A percentile compares a stretch with the other conserved stretches of the same genome.
Evolutionary conservation across 2,888 invertebrate genomes (phyloP).

Genomic region (Tridacna crocea): DNA sequence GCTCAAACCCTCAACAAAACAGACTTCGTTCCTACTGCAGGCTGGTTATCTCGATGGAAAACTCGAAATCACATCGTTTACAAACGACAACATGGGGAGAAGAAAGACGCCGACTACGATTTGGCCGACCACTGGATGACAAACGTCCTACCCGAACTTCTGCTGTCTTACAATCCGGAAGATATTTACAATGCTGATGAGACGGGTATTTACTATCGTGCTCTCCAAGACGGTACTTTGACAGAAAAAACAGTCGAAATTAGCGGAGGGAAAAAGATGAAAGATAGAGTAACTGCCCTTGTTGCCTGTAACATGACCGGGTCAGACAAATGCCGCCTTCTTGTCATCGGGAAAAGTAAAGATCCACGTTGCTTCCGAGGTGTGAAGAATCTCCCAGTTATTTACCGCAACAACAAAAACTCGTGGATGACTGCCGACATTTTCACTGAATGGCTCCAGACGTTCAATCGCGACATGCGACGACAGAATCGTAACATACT

Average conservation of each 20-base stretch:
- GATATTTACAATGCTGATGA: slow-evolving; percentile 2
- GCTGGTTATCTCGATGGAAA: slow-evolving; percentile 42
- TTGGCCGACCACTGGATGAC: slow-evolving; percentile 25
- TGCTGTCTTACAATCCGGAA: not conserved
- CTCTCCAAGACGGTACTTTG: not conserved
- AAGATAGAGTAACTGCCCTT: slow-evolving; percentile 40
- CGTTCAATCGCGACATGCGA: slow-evolving; percentile 36
- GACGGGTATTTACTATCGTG: not conserved
- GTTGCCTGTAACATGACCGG: slow-evolving; percentile 48
- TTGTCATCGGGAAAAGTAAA: slow-evolving; percentile 46
- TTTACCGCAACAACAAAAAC: slow-evolving; percentile 31
- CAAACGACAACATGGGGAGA: slow-evolving; percentile 35
- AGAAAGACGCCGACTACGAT: slow-evolving; percentile 34
- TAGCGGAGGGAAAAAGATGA: slow-evolving; percentile 32
- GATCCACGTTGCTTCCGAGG: slow-evolving; percentile 42
- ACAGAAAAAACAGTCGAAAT: not conserved
- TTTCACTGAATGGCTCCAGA: slow-evolving; percentile 33
- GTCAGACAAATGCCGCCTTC: slow-evolving; percentile 37
- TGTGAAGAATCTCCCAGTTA: slow-evolving; percentile 33
- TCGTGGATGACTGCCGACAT: slow-evolving; percentile 43
- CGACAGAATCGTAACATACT: slow-evolving; percentile 27
- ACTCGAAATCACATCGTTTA: slow-evolving; percentile 26
- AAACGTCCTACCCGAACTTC: not conserved
- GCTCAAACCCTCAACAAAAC: not conserved
- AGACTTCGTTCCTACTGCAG: not conserved